A percentile compares a stretch with the other conserved stretches of the same genome.
phyloP scores from a whole-genome alignment of 2,113 vertebrate species.

The Scartelaos histophorus region DNA sequence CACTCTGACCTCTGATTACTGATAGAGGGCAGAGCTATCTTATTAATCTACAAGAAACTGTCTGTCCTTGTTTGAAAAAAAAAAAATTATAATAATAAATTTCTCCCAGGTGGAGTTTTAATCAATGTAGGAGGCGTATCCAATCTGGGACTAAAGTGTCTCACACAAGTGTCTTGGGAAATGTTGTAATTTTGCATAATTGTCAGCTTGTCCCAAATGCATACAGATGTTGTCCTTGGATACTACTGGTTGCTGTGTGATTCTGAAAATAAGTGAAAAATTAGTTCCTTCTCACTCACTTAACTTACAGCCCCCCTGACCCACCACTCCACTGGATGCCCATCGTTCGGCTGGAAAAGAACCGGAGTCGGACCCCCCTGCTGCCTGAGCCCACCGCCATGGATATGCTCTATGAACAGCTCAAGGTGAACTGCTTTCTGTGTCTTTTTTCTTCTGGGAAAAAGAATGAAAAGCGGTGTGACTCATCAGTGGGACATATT shows the following conservation, averaged over 20 bases:
- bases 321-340: conserved; percentile 75
- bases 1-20: neutral
- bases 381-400: conserved; percentile 75
- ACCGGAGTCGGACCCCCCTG: conserved; percentile 67
- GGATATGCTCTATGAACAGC: conserved; percentile 72
- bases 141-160: conserved; percentile 4
- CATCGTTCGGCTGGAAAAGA: conserved; percentile 67
- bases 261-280: neutral
- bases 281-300: neutral
- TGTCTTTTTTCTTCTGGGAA: neutral
- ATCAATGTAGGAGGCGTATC: neutral
- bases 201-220: neutral
- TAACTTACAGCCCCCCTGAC: conserved; percentile 47
- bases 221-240: neutral
- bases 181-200: conserved; percentile 8
- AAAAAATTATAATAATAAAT: neutral
- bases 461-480: conserved; percentile 1
- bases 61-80: neutral
- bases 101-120: neutral
- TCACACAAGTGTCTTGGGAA: neutral
- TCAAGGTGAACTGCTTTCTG: conserved; percentile 56
- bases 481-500: neutral
- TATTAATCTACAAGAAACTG: neutral
- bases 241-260: neutral
- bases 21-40: neutral